Conservation (phyloP, 2,888 invertebrate species). For the Nowickia ferox region DNA sequence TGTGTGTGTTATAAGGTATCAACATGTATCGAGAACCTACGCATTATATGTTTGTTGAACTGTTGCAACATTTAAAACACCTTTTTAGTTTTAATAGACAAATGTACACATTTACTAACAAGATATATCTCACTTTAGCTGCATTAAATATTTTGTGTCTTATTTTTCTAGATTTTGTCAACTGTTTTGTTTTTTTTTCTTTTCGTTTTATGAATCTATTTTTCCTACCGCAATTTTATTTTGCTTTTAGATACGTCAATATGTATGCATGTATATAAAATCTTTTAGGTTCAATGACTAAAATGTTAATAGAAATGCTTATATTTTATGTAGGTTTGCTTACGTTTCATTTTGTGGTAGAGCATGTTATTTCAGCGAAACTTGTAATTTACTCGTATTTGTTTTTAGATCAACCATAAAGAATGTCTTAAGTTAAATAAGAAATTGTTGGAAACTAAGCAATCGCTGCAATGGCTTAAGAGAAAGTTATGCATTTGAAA, state of each 20-base stretch:
- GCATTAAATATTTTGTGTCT: slow-evolving; percentile 49
- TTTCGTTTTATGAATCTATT: slow-evolving; percentile 9
- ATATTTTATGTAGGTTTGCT: slow-evolving; percentile 55
- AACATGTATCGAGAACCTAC: slow-evolving; percentile 58
- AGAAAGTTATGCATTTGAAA: too few species aligned
- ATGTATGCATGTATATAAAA: too few species aligned
- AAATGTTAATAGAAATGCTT: slow-evolving; percentile 47
- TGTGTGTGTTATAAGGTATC: neutral
- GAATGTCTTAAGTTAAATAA: slow-evolving; percentile 4
- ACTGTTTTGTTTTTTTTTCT: slow-evolving; percentile 19
- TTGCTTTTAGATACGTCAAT: neutral
- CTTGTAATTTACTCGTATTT: slow-evolving; percentile 46
- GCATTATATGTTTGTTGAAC: slow-evolving; percentile 55
- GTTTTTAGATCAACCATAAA: slow-evolving; percentile 28
- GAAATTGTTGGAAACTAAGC: neutral
- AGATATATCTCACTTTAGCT: slow-evolving; percentile 42
- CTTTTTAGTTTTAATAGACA: slow-evolving; percentile 29
- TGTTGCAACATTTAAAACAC: slow-evolving; percentile 56
- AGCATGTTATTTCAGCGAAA: slow-evolving; percentile 37
- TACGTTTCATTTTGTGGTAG: slow-evolving; percentile 28
- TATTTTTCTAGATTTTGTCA: slow-evolving; percentile 50
- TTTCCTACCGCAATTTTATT: slow-evolving; percentile 6
- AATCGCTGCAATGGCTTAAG: too few species aligned
- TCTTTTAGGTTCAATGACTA: slow-evolving; percentile 1
- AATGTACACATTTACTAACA: slow-evolving; percentile 46